Evolutionary conservation across 2,113 vertebrate genomes (phyloP).

Genomic region (Mastomys natalensis): DNA sequence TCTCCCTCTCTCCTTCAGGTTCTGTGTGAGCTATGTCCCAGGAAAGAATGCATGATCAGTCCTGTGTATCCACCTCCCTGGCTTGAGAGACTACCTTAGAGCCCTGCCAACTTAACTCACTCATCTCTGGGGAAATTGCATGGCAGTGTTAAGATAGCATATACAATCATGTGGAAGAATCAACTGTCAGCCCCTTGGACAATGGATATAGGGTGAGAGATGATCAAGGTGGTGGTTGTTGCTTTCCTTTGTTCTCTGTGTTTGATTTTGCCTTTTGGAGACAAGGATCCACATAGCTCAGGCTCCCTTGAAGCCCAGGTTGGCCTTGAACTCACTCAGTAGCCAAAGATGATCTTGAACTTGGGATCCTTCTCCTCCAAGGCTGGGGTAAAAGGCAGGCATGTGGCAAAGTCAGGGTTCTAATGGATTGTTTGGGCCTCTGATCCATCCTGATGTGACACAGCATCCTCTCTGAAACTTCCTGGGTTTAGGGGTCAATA

Average conservation of each 20-base stretch:
- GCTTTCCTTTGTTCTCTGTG: not conserved
- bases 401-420: not conserved
- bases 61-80: not conserved
- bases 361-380: not conserved
- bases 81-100: not conserved
- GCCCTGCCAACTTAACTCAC: not conserved
- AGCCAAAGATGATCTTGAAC: not conserved
- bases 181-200: not conserved
- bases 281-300: not conserved
- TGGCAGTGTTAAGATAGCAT: not conserved
- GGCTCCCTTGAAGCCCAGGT: not conserved
- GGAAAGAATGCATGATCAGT: not conserved
- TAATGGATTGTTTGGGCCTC: not conserved
- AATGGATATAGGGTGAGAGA: not conserved
- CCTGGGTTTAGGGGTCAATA: not conserved
- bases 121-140: not conserved
- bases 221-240: not conserved
- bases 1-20: not conserved
- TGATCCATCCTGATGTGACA: not conserved
- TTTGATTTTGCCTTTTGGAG: not conserved
- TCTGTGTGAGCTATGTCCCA: not conserved
- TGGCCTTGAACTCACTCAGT: not conserved
- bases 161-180: not conserved
- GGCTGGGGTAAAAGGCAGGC: not conserved
- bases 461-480: not conserved